phyloP scores from a whole-genome alignment of 2,888 invertebrate species.

The Drosophila multiciliata region DNA sequence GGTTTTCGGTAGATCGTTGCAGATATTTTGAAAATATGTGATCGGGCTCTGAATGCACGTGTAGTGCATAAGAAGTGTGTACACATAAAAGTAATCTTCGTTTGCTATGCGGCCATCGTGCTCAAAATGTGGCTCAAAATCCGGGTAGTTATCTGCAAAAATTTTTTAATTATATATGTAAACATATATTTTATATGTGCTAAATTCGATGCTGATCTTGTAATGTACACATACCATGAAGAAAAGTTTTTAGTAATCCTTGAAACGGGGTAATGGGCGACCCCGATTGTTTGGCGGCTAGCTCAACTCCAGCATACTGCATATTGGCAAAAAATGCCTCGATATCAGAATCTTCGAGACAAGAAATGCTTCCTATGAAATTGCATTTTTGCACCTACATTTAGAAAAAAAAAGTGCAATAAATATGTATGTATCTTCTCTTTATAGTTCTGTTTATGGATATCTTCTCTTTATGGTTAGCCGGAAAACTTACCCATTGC shows the following conservation, averaged over 20 bases:
- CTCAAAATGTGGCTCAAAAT: slow-evolving; percentile 71
- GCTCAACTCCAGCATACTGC: slow-evolving; percentile 35
- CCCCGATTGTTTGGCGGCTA: slow-evolving; percentile 10
- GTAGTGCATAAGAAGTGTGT: slow-evolving; percentile 83
- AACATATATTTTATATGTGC: not conserved
- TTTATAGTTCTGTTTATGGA: no score
- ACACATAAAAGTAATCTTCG: slow-evolving; percentile 81
- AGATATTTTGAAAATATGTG: slow-evolving; percentile 79
- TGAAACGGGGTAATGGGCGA: not conserved
- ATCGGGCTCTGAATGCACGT: slow-evolving; percentile 80
- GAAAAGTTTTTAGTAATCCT: slow-evolving; percentile 58
- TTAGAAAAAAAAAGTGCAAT: not conserved
- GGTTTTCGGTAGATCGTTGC: slow-evolving; percentile 72
- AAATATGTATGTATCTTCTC: not conserved
- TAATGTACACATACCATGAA: slow-evolving; percentile 67
- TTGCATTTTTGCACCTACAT: slow-evolving; percentile 76
- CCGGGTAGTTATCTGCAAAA: slow-evolving; percentile 76
- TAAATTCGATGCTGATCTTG: not conserved
- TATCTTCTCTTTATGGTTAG: not conserved
- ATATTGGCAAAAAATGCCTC: slow-evolving; percentile 76
- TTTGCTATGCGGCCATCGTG: slow-evolving; percentile 65
- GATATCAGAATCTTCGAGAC: slow-evolving; percentile 81
- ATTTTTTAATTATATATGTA: not conserved
- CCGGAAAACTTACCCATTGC: slow-evolving; percentile 72
- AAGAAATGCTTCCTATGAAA: slow-evolving; percentile 64